Percentiles rank a stretch among this genome's conserved stretches.
Evolutionary conservation across 2,797 vertebrate species (phyloP).

Genomic region (Eremophila alpestris): DNA sequence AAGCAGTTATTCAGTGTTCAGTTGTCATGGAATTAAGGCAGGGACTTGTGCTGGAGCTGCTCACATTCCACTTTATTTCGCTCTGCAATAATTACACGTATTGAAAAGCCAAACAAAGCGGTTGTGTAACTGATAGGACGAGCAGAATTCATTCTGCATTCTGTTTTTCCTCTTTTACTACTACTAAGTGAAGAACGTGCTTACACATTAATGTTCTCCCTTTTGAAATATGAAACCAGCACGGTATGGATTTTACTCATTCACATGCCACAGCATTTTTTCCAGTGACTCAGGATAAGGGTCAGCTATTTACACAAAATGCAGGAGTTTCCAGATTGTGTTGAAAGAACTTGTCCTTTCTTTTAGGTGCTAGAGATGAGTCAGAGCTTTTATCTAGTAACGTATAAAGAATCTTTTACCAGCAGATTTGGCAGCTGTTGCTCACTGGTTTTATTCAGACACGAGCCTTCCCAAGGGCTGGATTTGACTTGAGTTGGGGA

Average conservation of each 20-base stretch:
- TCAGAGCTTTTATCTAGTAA: conserved; percentile 62
- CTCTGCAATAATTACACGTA: neutral
- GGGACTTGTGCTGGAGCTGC: neutral
- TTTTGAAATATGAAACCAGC: conserved; percentile 60
- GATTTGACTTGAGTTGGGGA: neutral
- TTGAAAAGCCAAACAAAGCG: neutral
- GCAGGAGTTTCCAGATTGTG: conserved; percentile 75
- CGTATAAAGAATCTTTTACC: conserved; percentile 48
- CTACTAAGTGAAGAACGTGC: neutral
- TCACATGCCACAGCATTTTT: conserved; percentile 70
- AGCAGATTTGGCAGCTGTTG: conserved; percentile 47
- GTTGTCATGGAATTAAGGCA: neutral
- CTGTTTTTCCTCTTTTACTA: neutral
- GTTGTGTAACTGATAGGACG: neutral
- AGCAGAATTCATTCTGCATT: neutral
- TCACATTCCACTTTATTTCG: neutral
- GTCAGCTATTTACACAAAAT: conserved; percentile 72
- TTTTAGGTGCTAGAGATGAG: conserved; percentile 54
- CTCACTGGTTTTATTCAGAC: conserved; percentile 9
- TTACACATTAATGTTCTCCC: conserved; percentile 50
- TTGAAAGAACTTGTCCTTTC: conserved; percentile 71
- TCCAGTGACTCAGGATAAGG: conserved; percentile 73
- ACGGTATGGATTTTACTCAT: conserved; percentile 64
- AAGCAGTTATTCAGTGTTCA: neutral
- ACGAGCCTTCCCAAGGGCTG: neutral